Conservation (phyloP, 2,113 vertebrate genomes). For the Probosciger aterrimus region DNA sequence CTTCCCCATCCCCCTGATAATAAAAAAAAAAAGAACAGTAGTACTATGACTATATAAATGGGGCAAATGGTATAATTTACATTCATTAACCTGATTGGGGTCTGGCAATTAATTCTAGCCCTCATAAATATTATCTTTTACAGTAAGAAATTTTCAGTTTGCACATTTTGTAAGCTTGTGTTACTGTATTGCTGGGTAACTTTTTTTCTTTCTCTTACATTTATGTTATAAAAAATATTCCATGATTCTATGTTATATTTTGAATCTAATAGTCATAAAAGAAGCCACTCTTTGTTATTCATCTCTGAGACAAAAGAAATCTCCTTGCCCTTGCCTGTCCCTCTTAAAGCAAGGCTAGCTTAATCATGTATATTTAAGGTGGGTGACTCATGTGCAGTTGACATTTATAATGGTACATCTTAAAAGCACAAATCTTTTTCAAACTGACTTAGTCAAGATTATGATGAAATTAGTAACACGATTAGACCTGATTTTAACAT, state of each 20-base stretch:
- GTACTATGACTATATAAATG: background rate
- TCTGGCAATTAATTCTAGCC: background rate
- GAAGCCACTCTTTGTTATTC: background rate
- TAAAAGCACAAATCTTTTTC: background rate
- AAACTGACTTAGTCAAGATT: background rate
- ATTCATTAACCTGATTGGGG: background rate
- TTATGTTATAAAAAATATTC: background rate
- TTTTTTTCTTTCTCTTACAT: background rate
- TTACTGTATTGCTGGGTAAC: background rate
- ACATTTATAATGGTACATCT: background rate
- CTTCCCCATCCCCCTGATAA: rapidly evolving
- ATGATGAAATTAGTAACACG: background rate
- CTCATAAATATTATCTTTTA: background rate
- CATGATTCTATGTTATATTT: background rate
- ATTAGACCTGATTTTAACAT: slow-evolving; percentile 1
- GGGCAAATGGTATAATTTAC: background rate
- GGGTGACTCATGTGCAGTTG: background rate
- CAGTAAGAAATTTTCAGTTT: background rate
- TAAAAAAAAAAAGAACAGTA: background rate
- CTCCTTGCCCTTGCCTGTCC: background rate
- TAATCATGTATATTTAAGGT: background rate
- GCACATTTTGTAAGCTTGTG: background rate
- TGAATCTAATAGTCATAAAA: background rate
- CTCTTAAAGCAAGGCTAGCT: background rate
- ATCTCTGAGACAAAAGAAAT: background rate